These are phyloP conservation scores for Aphaenogaster rudis DNA, from an alignment of 1,140 invertebrate species.

Conservation along the genomic window DNA sequence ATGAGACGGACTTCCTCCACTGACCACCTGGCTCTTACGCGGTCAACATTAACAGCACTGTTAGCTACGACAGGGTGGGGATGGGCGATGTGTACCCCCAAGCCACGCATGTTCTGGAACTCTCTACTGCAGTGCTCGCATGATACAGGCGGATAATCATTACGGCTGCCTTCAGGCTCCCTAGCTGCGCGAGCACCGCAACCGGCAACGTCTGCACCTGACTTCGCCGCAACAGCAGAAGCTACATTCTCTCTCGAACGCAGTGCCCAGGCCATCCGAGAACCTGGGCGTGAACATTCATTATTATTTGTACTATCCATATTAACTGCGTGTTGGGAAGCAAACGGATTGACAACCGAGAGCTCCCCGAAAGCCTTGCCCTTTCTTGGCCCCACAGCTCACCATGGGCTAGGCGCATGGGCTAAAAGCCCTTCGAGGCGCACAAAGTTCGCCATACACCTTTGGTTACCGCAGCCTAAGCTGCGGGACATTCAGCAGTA, in stretches of 20 bases:
- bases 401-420: not conserved
- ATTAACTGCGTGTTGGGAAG: conserved; percentile 75
- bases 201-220: not conserved
- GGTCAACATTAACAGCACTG: not conserved
- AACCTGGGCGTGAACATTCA: not conserved
- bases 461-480: too few species aligned
- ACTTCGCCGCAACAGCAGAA: too few species aligned
- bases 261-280: not conserved
- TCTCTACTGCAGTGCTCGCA: not conserved
- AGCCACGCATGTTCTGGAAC: not conserved
- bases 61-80: not conserved
- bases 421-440: not conserved
- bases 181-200: too few species aligned
- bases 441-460: too few species aligned
- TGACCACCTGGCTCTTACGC: not conserved
- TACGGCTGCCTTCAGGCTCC: too few species aligned
- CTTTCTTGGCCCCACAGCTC: conserved; percentile 5
- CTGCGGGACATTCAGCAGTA: too few species aligned
- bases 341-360: conserved; percentile 17
- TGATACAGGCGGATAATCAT: too few species aligned
- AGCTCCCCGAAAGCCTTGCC: too few species aligned
- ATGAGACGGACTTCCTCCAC: not conserved
- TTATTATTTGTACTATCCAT: not conserved
- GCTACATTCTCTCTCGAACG: too few species aligned
- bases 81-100: not conserved